A percentile compares a stretch with the other conserved stretches of the same genome.
Conservation (phyloP, 1,140 invertebrate genomes). For the Rhynchophorus ferrugineus region DNA sequence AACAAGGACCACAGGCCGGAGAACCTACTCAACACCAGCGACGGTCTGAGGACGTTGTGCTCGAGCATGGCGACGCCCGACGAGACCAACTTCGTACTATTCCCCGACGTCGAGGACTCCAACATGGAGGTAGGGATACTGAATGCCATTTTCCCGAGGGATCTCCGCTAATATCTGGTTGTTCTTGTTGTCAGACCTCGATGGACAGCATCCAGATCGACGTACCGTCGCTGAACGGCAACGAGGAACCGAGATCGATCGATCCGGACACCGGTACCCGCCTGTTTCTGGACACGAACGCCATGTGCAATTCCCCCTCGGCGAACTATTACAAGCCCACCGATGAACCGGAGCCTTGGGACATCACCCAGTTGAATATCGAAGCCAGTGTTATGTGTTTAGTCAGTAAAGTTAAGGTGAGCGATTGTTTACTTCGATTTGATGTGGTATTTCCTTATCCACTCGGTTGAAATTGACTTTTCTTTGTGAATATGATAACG, state of each 20-base stretch:
- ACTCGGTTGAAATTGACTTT: no score
- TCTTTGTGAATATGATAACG: no score
- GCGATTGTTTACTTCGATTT: not conserved
- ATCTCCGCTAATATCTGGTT: not conserved
- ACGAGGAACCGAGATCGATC: slow-evolving; percentile 17
- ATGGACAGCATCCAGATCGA: slow-evolving; percentile 19
- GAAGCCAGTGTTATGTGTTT: slow-evolving; percentile 84
- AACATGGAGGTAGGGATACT: slow-evolving; percentile 15
- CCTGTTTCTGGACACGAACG: slow-evolving; percentile 61
- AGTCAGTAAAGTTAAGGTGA: slow-evolving; percentile 62
- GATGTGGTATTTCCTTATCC: not conserved
- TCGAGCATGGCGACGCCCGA: slow-evolving; percentile 35
- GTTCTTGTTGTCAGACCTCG: slow-evolving; percentile 11
- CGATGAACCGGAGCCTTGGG: slow-evolving; percentile 81
- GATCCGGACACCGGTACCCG: slow-evolving; percentile 34
- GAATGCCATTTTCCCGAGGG: not conserved
- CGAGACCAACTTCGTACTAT: slow-evolving; percentile 43
- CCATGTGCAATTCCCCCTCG: slow-evolving; percentile 67
- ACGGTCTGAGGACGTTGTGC: slow-evolving; percentile 36
- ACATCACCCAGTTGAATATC: slow-evolving; percentile 81
- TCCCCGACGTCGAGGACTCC: slow-evolving; percentile 41
- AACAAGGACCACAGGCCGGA: slow-evolving; percentile 7
- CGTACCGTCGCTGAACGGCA: slow-evolving; percentile 11
- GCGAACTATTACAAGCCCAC: slow-evolving; percentile 76
- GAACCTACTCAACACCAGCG: slow-evolving; percentile 34